Base-by-base conservation (phyloP, 2,113 vertebrate species). In the Ellobius talpinus region DNA sequence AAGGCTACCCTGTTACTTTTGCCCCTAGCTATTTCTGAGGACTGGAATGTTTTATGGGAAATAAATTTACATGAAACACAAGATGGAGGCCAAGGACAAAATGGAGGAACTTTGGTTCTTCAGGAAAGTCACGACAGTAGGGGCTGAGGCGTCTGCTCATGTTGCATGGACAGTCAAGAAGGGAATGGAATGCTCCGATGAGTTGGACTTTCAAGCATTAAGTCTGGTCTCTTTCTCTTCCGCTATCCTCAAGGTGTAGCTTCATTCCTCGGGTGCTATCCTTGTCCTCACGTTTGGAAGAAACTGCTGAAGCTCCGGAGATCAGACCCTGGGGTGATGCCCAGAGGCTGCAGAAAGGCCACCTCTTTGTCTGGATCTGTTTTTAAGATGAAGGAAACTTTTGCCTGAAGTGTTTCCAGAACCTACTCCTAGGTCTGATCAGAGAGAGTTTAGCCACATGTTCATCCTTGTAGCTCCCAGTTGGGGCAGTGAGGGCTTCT, bases 361-460 rank as follows among this genome's bases (percentile, higher is more conserved):
- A 33, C 73, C 13, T 19, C 39, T 81, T 82, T 77, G 52, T 74
- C 4, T 45, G 42, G 70, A 31, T 66, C 70, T 87, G 11, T 63
- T 91, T 84, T 91, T 66, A 68, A 97, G 81, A 73, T 85, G 17
- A 85, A 92, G 73, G 50, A 61, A 63, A 65, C 2, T 23, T 94
- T 88, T 86, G 26, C 14, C 52, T 61, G 23, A 91, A 86, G 10
- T 9, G 6, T n/a, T 39, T 4, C 17, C 26, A 77, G 45, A 52
- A 79, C 31, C 82, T 90, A 45, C 26, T n/a, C n/a, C 85, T 0
- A 1, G 58, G 58, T 58, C 58, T 21, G 6, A 7, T 7, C 58
- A 58, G 58, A 5, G 58, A 58, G 90, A 33, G 33, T 74, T 58
- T 86, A 61, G 50, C 16, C 45, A 45, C 14, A 19, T 1, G 11